phyloP scores from a whole-genome alignment of 2,797 vertebrate species.

The Balearica regulorum region DNA sequence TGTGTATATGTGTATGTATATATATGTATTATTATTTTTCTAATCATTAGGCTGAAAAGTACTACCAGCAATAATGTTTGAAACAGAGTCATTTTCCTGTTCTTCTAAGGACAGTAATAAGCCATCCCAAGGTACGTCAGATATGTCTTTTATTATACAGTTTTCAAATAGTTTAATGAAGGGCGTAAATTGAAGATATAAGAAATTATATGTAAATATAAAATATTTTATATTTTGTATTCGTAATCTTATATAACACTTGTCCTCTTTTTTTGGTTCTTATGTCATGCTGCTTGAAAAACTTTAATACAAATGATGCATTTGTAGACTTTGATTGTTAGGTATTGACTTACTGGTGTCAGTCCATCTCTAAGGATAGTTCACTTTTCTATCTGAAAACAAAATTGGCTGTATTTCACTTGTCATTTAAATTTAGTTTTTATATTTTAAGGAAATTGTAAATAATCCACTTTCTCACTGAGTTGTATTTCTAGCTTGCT shows the following conservation, averaged over 20 bases:
- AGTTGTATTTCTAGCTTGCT: not conserved
- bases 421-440: not conserved
- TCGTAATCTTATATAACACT: not conserved
- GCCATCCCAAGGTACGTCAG: constrained; percentile 5
- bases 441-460: not conserved
- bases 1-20: not conserved
- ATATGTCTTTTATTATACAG: not conserved
- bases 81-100: not conserved
- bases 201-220: not conserved
- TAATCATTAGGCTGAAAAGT: constrained; percentile 36
- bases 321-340: not conserved
- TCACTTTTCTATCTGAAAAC: not conserved
- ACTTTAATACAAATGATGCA: not conserved
- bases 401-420: not conserved
- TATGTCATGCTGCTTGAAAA: not conserved
- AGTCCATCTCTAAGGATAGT: not conserved
- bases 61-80: constrained; percentile 25
- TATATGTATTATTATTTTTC: not conserved
- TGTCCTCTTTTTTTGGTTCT: not conserved
- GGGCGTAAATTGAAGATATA: not conserved
- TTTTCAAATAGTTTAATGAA: not conserved
- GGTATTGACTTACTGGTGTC: not conserved
- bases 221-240: not conserved
- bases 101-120: not conserved
- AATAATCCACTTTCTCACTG: not conserved